These are phyloP conservation scores for Chiloscyllium plagiosum DNA, from an alignment of 2,113 vertebrate species.

Conservation along the genomic window DNA sequence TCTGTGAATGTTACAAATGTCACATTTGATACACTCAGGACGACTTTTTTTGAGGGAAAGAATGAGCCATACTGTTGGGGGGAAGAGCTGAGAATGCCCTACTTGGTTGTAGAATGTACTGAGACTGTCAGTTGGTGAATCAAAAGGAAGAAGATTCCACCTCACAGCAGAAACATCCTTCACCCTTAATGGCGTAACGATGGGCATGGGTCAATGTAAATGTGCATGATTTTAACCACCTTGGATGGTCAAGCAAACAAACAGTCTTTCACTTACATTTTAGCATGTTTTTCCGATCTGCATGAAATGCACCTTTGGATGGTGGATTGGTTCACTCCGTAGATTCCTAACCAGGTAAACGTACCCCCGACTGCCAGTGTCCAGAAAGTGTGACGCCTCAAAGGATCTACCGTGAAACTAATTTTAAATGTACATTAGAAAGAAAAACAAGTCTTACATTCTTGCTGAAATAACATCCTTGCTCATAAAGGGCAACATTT, in stretches of 20 bases:
- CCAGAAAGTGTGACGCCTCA: slow-evolving; percentile 77
- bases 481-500: too few species aligned
- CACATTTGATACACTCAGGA: too few species aligned
- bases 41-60: too few species aligned
- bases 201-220: not conserved
- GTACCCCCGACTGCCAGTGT: slow-evolving; percentile 71
- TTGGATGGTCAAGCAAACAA: not conserved
- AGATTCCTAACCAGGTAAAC: slow-evolving; percentile 78
- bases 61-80: not conserved
- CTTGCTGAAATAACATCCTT: not conserved
- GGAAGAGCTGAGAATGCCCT: not conserved
- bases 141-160: not conserved
- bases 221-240: not conserved
- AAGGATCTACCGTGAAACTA: slow-evolving; percentile 65
- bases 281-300: slow-evolving; percentile 68
- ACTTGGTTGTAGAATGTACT: too few species aligned
- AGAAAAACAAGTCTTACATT: not conserved
- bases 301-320: slow-evolving; percentile 78
- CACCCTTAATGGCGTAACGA: not conserved
- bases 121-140: not conserved
- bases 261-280: slow-evolving; percentile 58
- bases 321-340: slow-evolving; percentile 75
- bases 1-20: too few species aligned
- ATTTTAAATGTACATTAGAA: not conserved
- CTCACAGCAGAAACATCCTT: not conserved